Conservation (phyloP, 2,888 invertebrate genomes). For the Rhodophaea formosa region DNA sequence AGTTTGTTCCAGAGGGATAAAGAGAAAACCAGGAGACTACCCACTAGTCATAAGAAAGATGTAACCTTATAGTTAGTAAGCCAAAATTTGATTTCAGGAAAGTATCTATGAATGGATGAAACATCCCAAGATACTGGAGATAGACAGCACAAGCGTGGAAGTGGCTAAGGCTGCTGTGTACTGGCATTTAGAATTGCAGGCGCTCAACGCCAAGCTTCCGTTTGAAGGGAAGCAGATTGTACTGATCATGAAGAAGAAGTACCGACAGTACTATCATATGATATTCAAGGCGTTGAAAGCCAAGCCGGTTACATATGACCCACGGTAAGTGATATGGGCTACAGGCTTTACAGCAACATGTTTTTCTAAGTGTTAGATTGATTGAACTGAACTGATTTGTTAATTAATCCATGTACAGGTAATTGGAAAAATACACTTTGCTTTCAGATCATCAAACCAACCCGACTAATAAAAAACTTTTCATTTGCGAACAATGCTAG, state of each 20-base stretch:
- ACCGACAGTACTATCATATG: slow-evolving; percentile 75
- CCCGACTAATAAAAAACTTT: no score
- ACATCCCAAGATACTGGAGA: slow-evolving; percentile 69
- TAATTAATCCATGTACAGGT: no score
- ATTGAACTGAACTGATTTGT: no score
- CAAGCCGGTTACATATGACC: slow-evolving; percentile 71
- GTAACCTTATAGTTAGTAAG: no score
- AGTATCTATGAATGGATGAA: slow-evolving; percentile 74
- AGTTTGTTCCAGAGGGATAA: no score
- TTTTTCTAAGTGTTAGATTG: no score
- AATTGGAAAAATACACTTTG: no score
- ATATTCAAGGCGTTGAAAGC: slow-evolving; percentile 73
- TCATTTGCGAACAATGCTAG: no score
- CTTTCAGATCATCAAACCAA: no score
- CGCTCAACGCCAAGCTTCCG: slow-evolving; percentile 55
- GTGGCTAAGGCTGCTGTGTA: slow-evolving; percentile 70
- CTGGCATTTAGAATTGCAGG: slow-evolving; percentile 65
- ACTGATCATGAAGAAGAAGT: slow-evolving; percentile 74
- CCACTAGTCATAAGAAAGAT: no score
- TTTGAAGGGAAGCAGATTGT: slow-evolving; percentile 75
- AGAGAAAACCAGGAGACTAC: no score
- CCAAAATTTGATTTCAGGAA: slow-evolving; percentile 47
- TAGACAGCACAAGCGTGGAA: slow-evolving; percentile 69
- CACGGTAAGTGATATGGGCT: slow-evolving; percentile 48
- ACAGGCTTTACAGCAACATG: no score